Evolutionary conservation across 2,113 vertebrate genomes (phyloP).

Genomic region (Prinia subflava): DNA sequence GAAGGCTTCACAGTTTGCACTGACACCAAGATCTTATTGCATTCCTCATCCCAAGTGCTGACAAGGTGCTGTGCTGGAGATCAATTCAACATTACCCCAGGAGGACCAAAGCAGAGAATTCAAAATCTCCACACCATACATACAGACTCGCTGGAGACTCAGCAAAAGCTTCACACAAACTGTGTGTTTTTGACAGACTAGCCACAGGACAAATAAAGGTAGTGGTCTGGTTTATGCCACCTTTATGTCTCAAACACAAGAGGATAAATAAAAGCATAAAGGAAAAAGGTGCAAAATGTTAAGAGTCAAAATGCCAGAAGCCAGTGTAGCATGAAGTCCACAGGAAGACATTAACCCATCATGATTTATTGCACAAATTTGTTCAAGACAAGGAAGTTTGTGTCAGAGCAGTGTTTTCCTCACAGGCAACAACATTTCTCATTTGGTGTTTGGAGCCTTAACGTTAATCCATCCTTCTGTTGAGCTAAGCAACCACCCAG

Average conservation of each 20-base stretch:
- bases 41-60: not conserved
- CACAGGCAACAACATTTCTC: not conserved
- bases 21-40: not conserved
- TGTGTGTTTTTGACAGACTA: not conserved
- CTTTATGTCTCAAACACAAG: not conserved
- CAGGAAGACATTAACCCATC: not conserved
- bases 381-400: not conserved
- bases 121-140: not conserved
- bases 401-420: not conserved
- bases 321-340: not conserved
- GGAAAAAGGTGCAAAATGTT: not conserved
- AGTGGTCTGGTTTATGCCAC: not conserved
- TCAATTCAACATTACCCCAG: not conserved
- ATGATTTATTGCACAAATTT: not conserved
- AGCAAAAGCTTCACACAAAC: not conserved
- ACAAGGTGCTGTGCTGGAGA: not conserved
- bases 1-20: not conserved
- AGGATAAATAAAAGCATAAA: not conserved
- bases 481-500: not conserved
- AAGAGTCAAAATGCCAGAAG: not conserved
- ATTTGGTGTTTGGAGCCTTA: not conserved
- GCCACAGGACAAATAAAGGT: not conserved
- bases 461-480: not conserved
- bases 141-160: not conserved
- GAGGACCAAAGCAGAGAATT: not conserved